Conservation (phyloP, 2,888 invertebrate genomes). For the Nomada ruficornis region DNA sequence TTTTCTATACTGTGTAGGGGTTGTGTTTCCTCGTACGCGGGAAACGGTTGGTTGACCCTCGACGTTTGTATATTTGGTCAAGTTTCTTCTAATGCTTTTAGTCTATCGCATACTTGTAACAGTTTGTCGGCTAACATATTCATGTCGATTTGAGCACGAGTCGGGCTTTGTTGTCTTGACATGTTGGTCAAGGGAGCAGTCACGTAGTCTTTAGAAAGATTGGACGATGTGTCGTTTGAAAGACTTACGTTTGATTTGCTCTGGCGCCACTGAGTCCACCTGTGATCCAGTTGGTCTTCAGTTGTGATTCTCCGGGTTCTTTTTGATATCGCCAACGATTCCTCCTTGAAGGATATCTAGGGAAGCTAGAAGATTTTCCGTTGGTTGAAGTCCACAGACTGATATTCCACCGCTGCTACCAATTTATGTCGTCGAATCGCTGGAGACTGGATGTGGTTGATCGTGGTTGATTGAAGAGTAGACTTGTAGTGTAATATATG, state of each 20-base stretch:
- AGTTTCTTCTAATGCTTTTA: slow-evolving; percentile 3
- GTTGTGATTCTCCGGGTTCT: slow-evolving; percentile 16
- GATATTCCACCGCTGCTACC: slow-evolving; percentile 40
- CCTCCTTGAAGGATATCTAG: slow-evolving; percentile 29
- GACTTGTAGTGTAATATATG: no score
- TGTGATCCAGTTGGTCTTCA: slow-evolving; percentile 15
- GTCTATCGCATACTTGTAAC: slow-evolving; percentile 1
- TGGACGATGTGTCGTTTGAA: slow-evolving; percentile 10
- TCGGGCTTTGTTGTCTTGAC: slow-evolving; percentile 34
- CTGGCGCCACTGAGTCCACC: slow-evolving; percentile 21
- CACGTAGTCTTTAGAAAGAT: neutral
- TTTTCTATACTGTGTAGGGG: fast-evolving
- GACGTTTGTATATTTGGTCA: neutral
- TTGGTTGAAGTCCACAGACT: slow-evolving; percentile 16
- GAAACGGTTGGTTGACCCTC: no score
- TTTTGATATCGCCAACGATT: slow-evolving; percentile 20
- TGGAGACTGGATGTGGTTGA: no score
- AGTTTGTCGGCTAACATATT: slow-evolving; percentile 24
- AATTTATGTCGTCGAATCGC: slow-evolving; percentile 26
- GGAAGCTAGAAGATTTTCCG: slow-evolving; percentile 26
- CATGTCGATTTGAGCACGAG: slow-evolving; percentile 9
- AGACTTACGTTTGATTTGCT: slow-evolving; percentile 33
- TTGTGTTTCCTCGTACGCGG: neutral
- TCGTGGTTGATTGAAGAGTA: no score
- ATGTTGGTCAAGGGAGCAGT: slow-evolving; percentile 18